Conservation (phyloP, 2,797 vertebrate genomes). For the Acrossocheilus fasciatus region DNA sequence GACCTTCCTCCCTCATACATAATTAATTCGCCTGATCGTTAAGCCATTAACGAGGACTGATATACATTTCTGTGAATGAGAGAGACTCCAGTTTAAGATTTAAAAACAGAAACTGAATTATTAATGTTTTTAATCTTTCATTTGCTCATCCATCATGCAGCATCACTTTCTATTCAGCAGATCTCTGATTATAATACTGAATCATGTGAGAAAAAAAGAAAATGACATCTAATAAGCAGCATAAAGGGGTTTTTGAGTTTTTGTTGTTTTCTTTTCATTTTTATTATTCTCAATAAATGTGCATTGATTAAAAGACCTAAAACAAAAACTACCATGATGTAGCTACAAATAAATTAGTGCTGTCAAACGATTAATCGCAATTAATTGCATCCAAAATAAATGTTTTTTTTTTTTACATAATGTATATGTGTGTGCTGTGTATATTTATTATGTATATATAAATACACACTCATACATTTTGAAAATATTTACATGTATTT, state of each 20-base stretch:
- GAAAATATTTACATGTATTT: no score
- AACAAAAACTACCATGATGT: no score
- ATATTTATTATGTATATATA: no score
- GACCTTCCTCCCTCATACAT: neutral
- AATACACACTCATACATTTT: no score
- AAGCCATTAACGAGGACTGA: neutral
- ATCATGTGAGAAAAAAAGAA: neutral
- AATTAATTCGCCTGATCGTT: neutral
- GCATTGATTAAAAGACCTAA: no score
- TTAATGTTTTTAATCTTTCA: conserved; percentile 1
- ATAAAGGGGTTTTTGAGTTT: neutral
- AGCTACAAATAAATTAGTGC: no score
- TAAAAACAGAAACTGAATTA: neutral
- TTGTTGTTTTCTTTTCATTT: no score
- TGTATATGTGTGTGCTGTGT: no score
- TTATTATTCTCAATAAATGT: no score
- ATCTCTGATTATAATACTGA: neutral
- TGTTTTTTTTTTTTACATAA: no score
- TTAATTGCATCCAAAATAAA: no score
- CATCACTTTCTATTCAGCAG: neutral
- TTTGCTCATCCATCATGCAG: neutral
- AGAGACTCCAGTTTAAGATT: neutral
- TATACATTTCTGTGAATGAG: neutral
- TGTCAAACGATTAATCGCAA: no score
- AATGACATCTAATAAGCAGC: neutral